Conservation (phyloP, 2,113 vertebrate species). For the Oreochromis spilurus region DNA sequence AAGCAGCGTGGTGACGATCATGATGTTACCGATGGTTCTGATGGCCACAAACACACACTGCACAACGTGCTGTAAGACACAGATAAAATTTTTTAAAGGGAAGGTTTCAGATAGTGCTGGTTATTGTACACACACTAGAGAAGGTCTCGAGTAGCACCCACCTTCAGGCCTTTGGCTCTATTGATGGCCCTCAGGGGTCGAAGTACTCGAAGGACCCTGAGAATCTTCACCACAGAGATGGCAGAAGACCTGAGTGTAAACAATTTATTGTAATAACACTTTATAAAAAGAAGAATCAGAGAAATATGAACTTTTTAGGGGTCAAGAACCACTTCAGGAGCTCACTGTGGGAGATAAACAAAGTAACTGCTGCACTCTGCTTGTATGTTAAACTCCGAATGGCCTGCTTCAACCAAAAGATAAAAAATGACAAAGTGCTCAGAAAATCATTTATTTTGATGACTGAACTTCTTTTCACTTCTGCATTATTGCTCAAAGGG, state of each 20-base stretch:
- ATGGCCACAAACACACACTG: slow-evolving; percentile 99
- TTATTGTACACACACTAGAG: background rate
- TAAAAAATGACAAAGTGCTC: background rate
- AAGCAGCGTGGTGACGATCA: slow-evolving; percentile 97
- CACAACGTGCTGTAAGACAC: slow-evolving; percentile 85
- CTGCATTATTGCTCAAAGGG: background rate
- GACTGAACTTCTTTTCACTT: background rate
- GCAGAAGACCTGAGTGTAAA: slow-evolving; percentile 85
- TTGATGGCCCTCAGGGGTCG: slow-evolving; percentile 96
- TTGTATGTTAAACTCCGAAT: background rate
- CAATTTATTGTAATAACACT: background rate
- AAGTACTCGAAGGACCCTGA: slow-evolving; percentile 92
- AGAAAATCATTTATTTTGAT: background rate
- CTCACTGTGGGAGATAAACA: background rate
- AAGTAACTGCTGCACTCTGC: background rate
- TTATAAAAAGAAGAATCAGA: background rate
- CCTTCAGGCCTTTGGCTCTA: slow-evolving; percentile 98
- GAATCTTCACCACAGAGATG: slow-evolving; percentile 98
- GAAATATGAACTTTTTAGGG: background rate
- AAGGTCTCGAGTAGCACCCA: slow-evolving; percentile 23
- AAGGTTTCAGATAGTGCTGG: background rate
- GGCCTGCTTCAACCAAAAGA: background rate
- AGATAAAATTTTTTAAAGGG: background rate
- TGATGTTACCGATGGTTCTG: slow-evolving; percentile 97
- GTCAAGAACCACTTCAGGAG: background rate